Conservation (phyloP, 2,888 invertebrate genomes). For the Lordiphosa fenestrarum region DNA sequence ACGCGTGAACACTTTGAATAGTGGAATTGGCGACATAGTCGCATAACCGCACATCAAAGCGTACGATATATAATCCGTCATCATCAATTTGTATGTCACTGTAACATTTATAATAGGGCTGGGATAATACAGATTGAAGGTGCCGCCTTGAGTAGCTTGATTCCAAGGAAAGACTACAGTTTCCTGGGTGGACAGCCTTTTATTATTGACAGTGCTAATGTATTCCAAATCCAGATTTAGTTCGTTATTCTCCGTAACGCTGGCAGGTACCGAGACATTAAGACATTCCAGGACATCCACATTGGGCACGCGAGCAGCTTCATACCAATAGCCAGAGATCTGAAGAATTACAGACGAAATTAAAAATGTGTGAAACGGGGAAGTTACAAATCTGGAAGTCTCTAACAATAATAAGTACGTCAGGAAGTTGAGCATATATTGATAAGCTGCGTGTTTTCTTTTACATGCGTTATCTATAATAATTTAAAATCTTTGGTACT, state of each 20-base stretch:
- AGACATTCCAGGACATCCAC: conserved; percentile 29
- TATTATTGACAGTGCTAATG: conserved; percentile 36
- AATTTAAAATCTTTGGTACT: too few relatives aligned
- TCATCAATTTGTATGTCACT: conserved; percentile 48
- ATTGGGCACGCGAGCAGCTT: conserved; percentile 35
- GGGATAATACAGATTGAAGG: conserved; percentile 40
- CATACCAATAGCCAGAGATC: conserved; percentile 44
- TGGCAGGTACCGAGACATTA: conserved; percentile 33
- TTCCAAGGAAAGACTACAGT: conserved; percentile 51
- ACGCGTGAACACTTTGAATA: conserved; percentile 49
- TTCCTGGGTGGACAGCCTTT: conserved; percentile 31
- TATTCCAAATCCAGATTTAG: conserved; percentile 43
- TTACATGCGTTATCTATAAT: too few relatives aligned
- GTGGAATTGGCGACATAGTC: conserved; percentile 34
- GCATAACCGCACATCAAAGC: conserved; percentile 52
- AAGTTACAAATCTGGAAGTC: too few relatives aligned
- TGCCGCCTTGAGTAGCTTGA: conserved; percentile 36
- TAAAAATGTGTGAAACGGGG: not conserved
- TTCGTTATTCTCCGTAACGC: not conserved
- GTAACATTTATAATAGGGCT: not conserved
- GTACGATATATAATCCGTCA: conserved; percentile 21
- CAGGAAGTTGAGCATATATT: too few relatives aligned
- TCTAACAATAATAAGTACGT: too few relatives aligned
- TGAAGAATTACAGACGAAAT: not conserved
- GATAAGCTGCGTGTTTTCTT: too few relatives aligned